These are phyloP conservation scores for Halictus ligatus DNA, from an alignment of 2,888 invertebrate genomes.

Conservation along the genomic window DNA sequence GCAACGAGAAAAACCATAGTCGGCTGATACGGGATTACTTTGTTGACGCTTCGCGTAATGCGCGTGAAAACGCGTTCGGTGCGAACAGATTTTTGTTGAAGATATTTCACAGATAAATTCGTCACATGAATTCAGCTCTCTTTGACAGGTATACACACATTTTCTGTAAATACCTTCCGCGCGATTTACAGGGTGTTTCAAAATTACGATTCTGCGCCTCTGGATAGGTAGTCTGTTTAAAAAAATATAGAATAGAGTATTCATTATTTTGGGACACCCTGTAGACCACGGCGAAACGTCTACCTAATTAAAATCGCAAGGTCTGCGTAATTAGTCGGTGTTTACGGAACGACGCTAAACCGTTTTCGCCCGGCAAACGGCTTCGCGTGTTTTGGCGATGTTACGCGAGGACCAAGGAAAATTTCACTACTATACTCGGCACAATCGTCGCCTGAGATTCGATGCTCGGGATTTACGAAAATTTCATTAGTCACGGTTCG, in stretches of 20 bases:
- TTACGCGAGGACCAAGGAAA: not conserved
- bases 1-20: not conserved
- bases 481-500: slow-evolving; percentile 47
- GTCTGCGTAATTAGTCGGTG: not conserved
- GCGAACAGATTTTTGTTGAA: too few relatives aligned
- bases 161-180: too few relatives aligned
- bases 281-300: not conserved
- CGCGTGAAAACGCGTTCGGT: too few relatives aligned
- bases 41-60: not conserved
- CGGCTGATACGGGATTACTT: not conserved
- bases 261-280: too few relatives aligned
- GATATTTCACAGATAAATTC: too few relatives aligned
- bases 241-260: too few relatives aligned
- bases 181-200: too few relatives aligned
- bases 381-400: not conserved
- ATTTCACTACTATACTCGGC: not conserved
- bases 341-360: not conserved
- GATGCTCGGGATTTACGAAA: slow-evolving; percentile 23
- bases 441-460: not conserved
- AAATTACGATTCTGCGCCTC: too few relatives aligned
- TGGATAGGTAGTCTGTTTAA: too few relatives aligned
- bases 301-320: not conserved
- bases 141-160: too few relatives aligned
- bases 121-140: too few relatives aligned
- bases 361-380: not conserved